These are phyloP conservation scores for Orthosia gracilis DNA, from an alignment of 2,888 invertebrate species.

Conservation along the genomic window DNA sequence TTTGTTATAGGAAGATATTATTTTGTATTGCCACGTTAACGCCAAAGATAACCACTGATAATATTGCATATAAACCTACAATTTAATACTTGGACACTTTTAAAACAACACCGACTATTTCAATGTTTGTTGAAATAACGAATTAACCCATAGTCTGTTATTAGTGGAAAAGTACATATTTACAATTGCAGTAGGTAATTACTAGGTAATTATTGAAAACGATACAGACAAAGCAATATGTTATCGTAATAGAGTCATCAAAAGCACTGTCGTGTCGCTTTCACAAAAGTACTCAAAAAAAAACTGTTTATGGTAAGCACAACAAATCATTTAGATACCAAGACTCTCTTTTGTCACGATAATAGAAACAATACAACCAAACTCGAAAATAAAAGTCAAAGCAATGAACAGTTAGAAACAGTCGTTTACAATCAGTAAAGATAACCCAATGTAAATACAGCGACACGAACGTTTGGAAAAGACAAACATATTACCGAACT, in stretches of 20 bases:
- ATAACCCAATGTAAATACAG: conserved; percentile 71
- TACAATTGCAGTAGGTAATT: neutral
- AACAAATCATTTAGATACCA: neutral
- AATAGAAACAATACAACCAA: conserved; percentile 11
- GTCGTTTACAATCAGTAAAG: conserved; percentile 62
- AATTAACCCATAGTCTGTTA: neutral
- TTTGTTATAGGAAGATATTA: conserved; percentile 10
- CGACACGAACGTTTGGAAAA: conserved; percentile 65
- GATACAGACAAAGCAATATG: neutral
- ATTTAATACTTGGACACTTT: neutral
- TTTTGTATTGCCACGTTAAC: neutral
- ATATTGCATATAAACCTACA: neutral
- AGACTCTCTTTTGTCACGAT: neutral
- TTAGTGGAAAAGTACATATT: neutral
- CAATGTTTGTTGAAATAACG: neutral
- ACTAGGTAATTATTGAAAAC: neutral
- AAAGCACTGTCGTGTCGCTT: neutral
- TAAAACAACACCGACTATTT: neutral
- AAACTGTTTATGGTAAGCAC: neutral
- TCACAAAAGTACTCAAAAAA: neutral
- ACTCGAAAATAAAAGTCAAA: conserved; percentile 52
- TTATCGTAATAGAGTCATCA: neutral
- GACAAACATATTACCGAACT: conserved; percentile 76
- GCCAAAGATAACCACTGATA: neutral
- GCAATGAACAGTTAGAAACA: conserved; percentile 59